Base-by-base conservation (phyloP, 2,888 invertebrate species). In the Acronicta psi region DNA sequence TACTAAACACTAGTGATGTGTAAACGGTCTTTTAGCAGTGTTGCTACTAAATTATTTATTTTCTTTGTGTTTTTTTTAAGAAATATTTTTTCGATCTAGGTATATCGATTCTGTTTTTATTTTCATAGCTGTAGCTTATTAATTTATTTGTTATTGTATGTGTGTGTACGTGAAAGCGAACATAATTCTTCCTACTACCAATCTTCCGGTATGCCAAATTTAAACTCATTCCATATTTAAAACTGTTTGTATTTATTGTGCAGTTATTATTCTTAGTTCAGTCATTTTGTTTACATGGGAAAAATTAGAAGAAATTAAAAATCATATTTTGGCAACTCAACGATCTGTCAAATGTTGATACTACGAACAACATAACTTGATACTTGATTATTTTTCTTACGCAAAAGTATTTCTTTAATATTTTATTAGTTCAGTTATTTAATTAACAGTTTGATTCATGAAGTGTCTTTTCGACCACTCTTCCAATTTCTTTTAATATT, bases 131-230 rank as follows among this genome's bases (percentile, higher is more conserved):
- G 0, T 64, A 64, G 31, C 20, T 31, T 70, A 46, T 14, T 66
- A 51, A 66, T 65, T 70, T 66, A 70, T 70, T 56, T 37, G 20
- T 66, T 50, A 46, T 37, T 23, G 16, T 34, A 31, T 59, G 59
- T 20, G 59, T 50, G 59, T 29, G 29, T 29, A 29, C 29, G 29
- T 60, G 60, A 2, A 40, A 57, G 58, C 17, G 36, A 50, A 56
- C 46, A 42, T 47, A 65, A 57, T 54, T 59, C 77, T 75, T 73
- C 75, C 67, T 25, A 51, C 29, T 55, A 61, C 29, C 25, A 14
- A 34, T 45, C 58, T 69, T 72, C 69, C 53, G 47, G 43, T 53
- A 66, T 57, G 78, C 79, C 78, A 76, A 77, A 77, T 38, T 11
- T 44, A 38, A 55, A 53, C 44, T 67, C 64, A 75, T 72, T 77